phyloP scores from a whole-genome alignment of 2,113 vertebrate genomes.

The Podarcis muralis region DNA sequence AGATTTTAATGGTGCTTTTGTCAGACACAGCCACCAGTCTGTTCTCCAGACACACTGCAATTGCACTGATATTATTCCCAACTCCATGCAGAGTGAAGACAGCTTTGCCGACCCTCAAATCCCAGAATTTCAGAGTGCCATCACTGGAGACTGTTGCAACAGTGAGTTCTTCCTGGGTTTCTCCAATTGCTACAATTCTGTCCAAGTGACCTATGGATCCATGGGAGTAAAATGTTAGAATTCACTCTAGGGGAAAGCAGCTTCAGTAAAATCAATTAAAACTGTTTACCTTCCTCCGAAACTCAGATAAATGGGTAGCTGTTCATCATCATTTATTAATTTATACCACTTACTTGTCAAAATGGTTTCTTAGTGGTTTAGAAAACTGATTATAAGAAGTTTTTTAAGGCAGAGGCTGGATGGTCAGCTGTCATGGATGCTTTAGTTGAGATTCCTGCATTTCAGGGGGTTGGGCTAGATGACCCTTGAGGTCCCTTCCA shows the following conservation, averaged over 20 bases:
- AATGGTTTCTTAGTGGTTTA: too few species aligned
- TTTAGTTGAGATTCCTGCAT: too few species aligned
- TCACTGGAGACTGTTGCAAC: slow-evolving; percentile 67
- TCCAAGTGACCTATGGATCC: slow-evolving; percentile 69
- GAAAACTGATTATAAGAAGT: too few species aligned
- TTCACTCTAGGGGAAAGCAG: background rate
- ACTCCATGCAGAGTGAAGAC: slow-evolving; percentile 55
- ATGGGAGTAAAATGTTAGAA: background rate
- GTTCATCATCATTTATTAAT: background rate
- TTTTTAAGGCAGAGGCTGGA: too few species aligned
- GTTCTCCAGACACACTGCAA: slow-evolving; percentile 69
- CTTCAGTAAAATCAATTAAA: background rate
- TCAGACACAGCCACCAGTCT: slow-evolving; percentile 68
- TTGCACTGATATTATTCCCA: slow-evolving; percentile 54
- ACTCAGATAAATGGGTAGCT: background rate
- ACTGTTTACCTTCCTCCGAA: background rate
- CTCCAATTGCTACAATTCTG: slow-evolving; percentile 68
- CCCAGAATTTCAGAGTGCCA: slow-evolving; percentile 73
- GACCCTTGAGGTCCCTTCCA: too few species aligned
- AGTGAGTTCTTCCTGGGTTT: slow-evolving; percentile 44
- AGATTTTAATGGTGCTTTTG: slow-evolving; percentile 69
- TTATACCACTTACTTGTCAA: background rate
- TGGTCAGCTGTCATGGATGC: too few species aligned
- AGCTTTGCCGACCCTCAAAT: slow-evolving; percentile 57
- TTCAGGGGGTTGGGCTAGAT: too few species aligned